Percentiles rank a stretch among this genome's conserved stretches.
Conservation (phyloP, 2,113 vertebrate species). For the Puntigrus tetrazona region DNA sequence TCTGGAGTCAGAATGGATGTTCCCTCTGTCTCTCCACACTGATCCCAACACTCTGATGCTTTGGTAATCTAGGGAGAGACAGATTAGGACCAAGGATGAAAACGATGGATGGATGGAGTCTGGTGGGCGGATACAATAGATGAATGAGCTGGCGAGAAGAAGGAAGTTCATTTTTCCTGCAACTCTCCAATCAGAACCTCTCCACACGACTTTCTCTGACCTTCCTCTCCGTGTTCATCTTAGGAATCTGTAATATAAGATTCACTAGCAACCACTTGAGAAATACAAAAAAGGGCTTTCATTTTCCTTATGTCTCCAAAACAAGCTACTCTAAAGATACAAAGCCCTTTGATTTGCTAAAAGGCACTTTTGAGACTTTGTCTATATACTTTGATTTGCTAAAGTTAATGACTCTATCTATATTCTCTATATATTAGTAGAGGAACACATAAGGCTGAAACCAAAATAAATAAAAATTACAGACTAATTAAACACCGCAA, state of each 20-base stretch:
- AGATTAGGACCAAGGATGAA: constrained; percentile 10
- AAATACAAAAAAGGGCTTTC: neutral
- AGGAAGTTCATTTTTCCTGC: constrained; percentile 5
- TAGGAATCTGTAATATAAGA: neutral
- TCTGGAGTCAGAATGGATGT: neutral
- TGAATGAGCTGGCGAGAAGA: constrained; percentile 21
- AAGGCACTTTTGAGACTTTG: neutral
- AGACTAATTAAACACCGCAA: neutral
- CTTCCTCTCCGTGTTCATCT: neutral
- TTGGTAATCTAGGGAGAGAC: constrained; percentile 10
- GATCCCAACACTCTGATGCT: neutral
- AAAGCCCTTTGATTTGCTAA: neutral
- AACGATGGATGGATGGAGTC: constrained; percentile 26
- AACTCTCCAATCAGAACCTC: neutral
- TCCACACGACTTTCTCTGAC: constrained; percentile 3
- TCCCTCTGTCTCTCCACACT: neutral
- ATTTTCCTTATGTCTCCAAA: neutral
- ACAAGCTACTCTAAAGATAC: neutral
- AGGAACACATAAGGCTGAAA: neutral
- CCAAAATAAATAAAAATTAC: neutral
- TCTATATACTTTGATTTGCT: neutral
- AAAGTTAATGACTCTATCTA: too few species aligned
- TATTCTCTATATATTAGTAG: neutral
- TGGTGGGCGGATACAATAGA: neutral
- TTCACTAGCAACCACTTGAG: neutral